Percentiles rank a stretch among this genome's conserved stretches.
phyloP scores from a whole-genome alignment of 2,113 vertebrate species.

The Scolopax mira region DNA sequence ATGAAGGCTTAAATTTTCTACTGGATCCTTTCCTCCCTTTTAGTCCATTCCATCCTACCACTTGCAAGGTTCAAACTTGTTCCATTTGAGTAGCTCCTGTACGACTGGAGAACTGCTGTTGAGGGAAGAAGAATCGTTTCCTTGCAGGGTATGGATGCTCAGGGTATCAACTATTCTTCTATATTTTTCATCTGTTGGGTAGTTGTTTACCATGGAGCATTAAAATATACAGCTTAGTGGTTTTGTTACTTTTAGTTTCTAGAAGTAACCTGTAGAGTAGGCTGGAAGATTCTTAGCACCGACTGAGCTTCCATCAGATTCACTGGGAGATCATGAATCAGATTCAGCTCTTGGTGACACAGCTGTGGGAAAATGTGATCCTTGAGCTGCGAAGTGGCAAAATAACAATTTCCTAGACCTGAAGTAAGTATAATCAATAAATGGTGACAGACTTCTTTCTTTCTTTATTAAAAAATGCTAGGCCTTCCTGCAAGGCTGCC shows the following conservation, averaged over 20 bases:
- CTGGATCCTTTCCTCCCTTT: neutral
- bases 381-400: neutral
- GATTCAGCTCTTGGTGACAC: neutral
- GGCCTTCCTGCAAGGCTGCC: neutral
- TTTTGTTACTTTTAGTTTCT: neutral
- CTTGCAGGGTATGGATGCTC: neutral
- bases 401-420: neutral
- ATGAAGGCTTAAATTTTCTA: conserved; percentile 16
- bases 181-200: neutral
- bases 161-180: neutral
- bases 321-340: neutral
- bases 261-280: neutral
- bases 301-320: neutral
- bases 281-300: neutral
- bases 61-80: neutral
- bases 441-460: neutral
- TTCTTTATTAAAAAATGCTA: neutral
- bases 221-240: neutral
- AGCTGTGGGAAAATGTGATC: neutral
- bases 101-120: neutral
- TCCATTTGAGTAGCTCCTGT: neutral
- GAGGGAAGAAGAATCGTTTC: neutral
- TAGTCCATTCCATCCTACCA: neutral
- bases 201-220: neutral
- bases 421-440: neutral